Evolutionary conservation across 1,140 invertebrate species (phyloP).

Genomic region (Nebria ingens): DNA sequence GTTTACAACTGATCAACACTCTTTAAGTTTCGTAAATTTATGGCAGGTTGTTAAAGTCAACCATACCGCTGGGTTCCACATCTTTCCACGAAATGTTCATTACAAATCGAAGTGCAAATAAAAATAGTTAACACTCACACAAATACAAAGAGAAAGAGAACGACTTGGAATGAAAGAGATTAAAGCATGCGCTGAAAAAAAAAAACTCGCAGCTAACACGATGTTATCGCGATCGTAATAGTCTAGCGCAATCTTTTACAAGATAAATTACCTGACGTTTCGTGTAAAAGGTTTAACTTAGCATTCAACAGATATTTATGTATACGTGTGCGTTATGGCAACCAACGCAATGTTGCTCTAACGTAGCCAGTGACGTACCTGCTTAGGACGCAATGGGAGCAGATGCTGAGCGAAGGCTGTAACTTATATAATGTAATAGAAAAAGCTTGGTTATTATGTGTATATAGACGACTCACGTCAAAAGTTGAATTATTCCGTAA

Average conservation of each 20-base stretch:
- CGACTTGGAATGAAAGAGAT: no score
- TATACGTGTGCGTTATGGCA: slow-evolving; percentile 1
- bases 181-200: no score
- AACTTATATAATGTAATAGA: no score
- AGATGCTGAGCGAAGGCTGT: no score
- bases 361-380: no score
- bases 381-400: no score
- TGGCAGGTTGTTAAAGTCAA: neutral
- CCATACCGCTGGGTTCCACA: neutral
- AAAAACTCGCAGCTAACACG: neutral
- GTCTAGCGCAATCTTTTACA: slow-evolving; percentile 7
- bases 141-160: no score
- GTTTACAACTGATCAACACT: no score
- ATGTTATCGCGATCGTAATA: slow-evolving; percentile 2
- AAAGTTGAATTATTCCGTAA: no score
- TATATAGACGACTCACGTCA: no score
- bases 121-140: no score
- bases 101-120: slow-evolving; percentile 1
- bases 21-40: neutral
- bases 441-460: no score
- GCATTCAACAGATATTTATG: slow-evolving; percentile 9
- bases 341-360: neutral
- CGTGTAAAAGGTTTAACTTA: slow-evolving; percentile 4
- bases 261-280: slow-evolving; percentile 8
- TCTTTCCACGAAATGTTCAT: slow-evolving; percentile 3